phyloP scores from a whole-genome alignment of 2,113 vertebrate genomes.

The Limnothrissa miodon region DNA sequence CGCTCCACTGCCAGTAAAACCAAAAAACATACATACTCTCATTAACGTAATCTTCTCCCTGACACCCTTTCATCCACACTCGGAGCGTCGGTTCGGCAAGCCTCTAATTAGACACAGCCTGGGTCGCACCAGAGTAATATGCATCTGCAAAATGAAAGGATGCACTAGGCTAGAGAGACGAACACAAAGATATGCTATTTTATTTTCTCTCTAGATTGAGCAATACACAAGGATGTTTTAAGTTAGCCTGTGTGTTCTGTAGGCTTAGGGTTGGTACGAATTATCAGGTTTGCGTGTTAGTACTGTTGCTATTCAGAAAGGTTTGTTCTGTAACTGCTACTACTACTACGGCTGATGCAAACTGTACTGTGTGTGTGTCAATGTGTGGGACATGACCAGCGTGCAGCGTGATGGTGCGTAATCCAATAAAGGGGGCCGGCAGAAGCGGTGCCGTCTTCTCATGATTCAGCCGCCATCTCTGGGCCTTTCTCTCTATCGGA shows the following conservation, averaged over 20 bases:
- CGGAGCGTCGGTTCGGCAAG: not conserved
- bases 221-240: not conserved
- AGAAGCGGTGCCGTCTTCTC: constrained; percentile 32
- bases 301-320: too few species aligned
- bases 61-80: not conserved
- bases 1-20: not conserved
- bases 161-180: not conserved
- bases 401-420: constrained; percentile 29
- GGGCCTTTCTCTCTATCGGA: constrained; percentile 24
- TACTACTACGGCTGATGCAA: too few species aligned
- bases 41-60: constrained; percentile 1
- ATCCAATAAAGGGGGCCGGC: constrained; percentile 35
- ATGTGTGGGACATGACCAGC: not conserved
- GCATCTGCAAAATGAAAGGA: not conserved
- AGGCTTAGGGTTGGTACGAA: too few species aligned
- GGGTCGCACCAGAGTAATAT: not conserved
- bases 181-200: not conserved
- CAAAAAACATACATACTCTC: not conserved
- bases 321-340: too few species aligned
- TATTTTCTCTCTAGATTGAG: not conserved
- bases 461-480: constrained; percentile 33
- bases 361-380: too few species aligned
- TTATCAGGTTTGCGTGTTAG: too few species aligned
- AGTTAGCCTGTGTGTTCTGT: too few species aligned
- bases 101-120: constrained; percentile 2